Evolutionary conservation across 2,797 vertebrate genomes (phyloP), one percentile per base, ranked within the genome.

Genomic region (Macropodus opercularis): DNA sequence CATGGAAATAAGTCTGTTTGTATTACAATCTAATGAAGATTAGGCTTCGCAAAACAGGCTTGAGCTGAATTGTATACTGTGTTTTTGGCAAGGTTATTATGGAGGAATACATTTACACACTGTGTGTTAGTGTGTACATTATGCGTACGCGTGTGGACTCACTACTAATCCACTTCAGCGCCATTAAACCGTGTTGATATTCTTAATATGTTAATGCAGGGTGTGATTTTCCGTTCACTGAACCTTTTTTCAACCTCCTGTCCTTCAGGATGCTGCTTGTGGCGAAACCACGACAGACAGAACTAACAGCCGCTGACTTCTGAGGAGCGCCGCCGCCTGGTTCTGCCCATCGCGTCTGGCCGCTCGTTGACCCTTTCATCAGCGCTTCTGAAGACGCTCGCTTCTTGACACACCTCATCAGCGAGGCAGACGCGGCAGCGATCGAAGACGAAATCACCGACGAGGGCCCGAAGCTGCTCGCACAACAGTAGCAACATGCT

Each of bases 221-320:
- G 41, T 42, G 2, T 19, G 22, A 27, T 57, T 1, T 54, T 60
- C 59, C 29, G 63, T 72, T 73, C 56, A 70, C 42, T 21, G 40
- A 55, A 40, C 3, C 26, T 51, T 51, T 74, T 65, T 72, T 52
- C 52, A 31, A 2, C 9, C 10, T 11, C 8, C 42, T 75, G 22
- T 79, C 62, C 59, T 63, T 42, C 34, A 92, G 90, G 83, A 81
- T 79, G 65, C 68, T 31, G 72, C 90, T 82, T 66, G 84, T 81
- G 89, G 87, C 79, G 80, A 90, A 90, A 84, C 74, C 77, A 87
- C 89, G 88, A 90, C 71, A 89, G 91, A 92, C 84, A 84, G 69
- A 63, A 87, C 66, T 72, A 75, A 86, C 62, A 54, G 26, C 81
- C 80, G 43, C 82, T 87, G 80, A 83, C 89, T 88, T 88, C 56